These are phyloP conservation scores for Amphimedon queenslandica DNA, from an alignment of 37 sponge, comb jelly and placozoan genomes.

Conservation along the genomic window DNA sequence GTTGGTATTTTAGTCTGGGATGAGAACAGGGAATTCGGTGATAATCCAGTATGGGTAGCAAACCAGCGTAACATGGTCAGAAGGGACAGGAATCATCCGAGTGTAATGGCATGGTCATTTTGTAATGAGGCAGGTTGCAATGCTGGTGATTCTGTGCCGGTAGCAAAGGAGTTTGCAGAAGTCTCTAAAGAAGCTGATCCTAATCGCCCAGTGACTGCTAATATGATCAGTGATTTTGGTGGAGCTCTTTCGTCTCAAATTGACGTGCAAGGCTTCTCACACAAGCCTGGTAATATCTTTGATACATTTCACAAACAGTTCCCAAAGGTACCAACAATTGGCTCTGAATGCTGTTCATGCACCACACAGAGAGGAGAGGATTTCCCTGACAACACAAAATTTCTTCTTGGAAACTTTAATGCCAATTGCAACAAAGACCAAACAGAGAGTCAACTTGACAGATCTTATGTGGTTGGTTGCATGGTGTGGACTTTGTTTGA, in stretches of 20 bases:
- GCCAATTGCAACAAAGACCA: slow-evolving; percentile 38
- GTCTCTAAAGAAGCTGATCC: slow-evolving; percentile 28
- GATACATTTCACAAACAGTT: slow-evolving; percentile 26
- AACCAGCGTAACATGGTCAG: slow-evolving; percentile 38
- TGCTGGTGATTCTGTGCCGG: not conserved
- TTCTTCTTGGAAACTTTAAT: slow-evolving; percentile 20
- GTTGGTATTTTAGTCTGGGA: slow-evolving; percentile 54
- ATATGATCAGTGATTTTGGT: slow-evolving; percentile 12
- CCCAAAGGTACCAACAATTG: slow-evolving; percentile 38
- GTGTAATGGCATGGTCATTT: slow-evolving; percentile 56
- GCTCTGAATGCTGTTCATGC: too few species aligned
- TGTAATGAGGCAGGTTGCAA: slow-evolving; percentile 57
- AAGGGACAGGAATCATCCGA: slow-evolving; percentile 64
- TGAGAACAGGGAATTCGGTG: slow-evolving; percentile 50
- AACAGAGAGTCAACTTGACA: slow-evolving; percentile 21
- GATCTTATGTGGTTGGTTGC: slow-evolving; percentile 40
- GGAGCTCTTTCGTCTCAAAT: slow-evolving; percentile 19
- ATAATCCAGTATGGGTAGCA: slow-evolving; percentile 29
- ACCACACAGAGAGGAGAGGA: slow-evolving; percentile 50
- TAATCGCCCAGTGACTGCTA: slow-evolving; percentile 43
- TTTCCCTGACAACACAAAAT: not conserved
- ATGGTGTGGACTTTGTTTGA: slow-evolving; percentile 71
- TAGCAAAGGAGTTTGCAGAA: slow-evolving; percentile 15
- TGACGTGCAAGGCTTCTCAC: slow-evolving; percentile 60
- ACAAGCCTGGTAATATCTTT: slow-evolving; percentile 20